Conservation (phyloP, 2,888 invertebrate genomes). For the Bursaphelenchus okinawaensis region DNA sequence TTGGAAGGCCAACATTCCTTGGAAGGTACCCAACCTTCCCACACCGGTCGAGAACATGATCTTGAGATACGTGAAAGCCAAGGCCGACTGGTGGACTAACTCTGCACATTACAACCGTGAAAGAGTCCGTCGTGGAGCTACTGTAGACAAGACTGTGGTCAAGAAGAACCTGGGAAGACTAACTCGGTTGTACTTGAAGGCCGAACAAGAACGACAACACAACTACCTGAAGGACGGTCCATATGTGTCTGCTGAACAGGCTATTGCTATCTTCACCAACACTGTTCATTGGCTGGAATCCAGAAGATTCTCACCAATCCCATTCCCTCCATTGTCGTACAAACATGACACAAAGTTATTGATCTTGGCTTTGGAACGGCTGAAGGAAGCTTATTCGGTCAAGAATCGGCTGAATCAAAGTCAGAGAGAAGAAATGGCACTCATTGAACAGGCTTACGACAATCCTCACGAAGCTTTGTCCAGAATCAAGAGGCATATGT, state of each 20-base stretch:
- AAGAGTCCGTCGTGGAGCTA: conserved; percentile 95
- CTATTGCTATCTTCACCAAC: conserved; percentile 98
- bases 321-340: conserved; percentile 97
- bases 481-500: conserved; percentile 93
- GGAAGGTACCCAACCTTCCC: conserved; percentile 97
- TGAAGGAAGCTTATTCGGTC: conserved; percentile 57
- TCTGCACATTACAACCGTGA: conserved; percentile 99
- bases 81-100: conserved; percentile 99
- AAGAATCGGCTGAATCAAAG: conserved; percentile 81
- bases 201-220: conserved; percentile 97
- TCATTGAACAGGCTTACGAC: conserved; percentile 99
- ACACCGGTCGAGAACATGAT: conserved; percentile 99
- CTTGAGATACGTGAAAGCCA: conserved; percentile 97
- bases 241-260: conserved; percentile 98
- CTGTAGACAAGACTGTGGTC: conserved; percentile 98
- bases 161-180: conserved; percentile 98
- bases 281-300: conserved; percentile 99
- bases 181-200: conserved; percentile 87
- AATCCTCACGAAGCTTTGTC: conserved; percentile 99
- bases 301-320: conserved; percentile 94
- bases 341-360: conserved; percentile 98
- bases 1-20: conserved; percentile 99
- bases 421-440: conserved; percentile 92
- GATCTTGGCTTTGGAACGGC: conserved; percentile 86
- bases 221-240: conserved; percentile 99